phyloP scores from a whole-genome alignment of 1,140 invertebrate species.

The Drosophila sechellia region DNA sequence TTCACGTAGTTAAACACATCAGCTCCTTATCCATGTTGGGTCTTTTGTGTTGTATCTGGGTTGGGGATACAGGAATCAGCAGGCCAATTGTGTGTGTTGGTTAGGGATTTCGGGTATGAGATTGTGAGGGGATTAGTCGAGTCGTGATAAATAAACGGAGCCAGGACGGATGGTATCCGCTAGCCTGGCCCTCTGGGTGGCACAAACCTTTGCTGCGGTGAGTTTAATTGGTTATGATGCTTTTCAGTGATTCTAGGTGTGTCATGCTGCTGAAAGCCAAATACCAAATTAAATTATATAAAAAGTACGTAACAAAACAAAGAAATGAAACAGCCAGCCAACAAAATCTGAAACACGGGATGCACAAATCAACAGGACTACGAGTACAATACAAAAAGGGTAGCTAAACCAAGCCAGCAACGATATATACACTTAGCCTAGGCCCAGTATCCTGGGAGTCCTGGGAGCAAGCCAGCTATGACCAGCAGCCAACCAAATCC shows the following conservation, averaged over 20 bases:
- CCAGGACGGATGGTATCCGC: slow-evolving; percentile 12
- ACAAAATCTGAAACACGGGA: slow-evolving; percentile 20
- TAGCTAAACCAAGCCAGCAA: slow-evolving; percentile 38
- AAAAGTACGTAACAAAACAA: slow-evolving; percentile 47
- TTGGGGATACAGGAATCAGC: slow-evolving; percentile 25
- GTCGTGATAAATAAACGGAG: slow-evolving; percentile 41
- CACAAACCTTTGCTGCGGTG: slow-evolving; percentile 84
- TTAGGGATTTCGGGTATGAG: slow-evolving; percentile 33
- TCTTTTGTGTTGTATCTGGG: slow-evolving; percentile 25
- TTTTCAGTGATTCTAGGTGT: slow-evolving; percentile 84
- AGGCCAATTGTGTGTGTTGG: slow-evolving; percentile 26
- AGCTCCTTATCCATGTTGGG: slow-evolving; percentile 25
- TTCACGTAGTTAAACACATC: not conserved
- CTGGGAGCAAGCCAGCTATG: slow-evolving; percentile 11
- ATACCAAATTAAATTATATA: slow-evolving; percentile 80
- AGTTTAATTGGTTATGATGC: slow-evolving; percentile 82
- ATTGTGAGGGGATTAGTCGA: slow-evolving; percentile 13
- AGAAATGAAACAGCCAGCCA: slow-evolving; percentile 29
- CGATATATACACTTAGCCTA: slow-evolving; percentile 44
- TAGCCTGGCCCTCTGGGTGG: slow-evolving; percentile 27
- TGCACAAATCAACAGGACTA: slow-evolving; percentile 52
- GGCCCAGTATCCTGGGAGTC: not conserved
- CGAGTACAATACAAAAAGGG: slow-evolving; percentile 39
- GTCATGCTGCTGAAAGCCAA: slow-evolving; percentile 84
- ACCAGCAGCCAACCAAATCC: slow-evolving; percentile 33